These are phyloP conservation scores for Piaya cayana DNA, from an alignment of 2,113 vertebrate genomes.

Conservation along the genomic window DNA sequence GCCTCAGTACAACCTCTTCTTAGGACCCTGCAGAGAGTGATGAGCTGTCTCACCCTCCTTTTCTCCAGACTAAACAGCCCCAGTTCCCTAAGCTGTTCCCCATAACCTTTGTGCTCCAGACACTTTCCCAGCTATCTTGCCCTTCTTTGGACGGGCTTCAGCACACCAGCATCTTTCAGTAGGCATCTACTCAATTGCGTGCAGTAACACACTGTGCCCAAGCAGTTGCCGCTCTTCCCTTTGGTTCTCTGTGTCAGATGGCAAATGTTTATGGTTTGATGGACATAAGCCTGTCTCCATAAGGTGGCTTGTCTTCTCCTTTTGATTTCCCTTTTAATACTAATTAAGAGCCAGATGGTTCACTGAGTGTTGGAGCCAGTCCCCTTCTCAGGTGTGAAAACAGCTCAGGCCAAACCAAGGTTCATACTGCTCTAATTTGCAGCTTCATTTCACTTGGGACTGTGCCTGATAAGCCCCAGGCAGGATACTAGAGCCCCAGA, in stretches of 20 bases:
- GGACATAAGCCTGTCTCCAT: not conserved
- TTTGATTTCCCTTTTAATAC: not conserved
- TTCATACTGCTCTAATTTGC: not conserved
- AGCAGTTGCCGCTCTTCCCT: accelerated
- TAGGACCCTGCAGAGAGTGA: too few relatives aligned
- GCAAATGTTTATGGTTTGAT: not conserved
- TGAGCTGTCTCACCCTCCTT: too few relatives aligned
- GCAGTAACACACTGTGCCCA: accelerated
- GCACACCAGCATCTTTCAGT: too few relatives aligned
- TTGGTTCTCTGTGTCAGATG: accelerated
- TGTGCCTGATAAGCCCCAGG: not conserved
- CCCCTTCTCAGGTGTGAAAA: not conserved
- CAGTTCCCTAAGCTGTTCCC: too few relatives aligned
- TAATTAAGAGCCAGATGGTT: not conserved
- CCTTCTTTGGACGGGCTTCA: too few relatives aligned
- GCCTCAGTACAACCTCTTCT: too few relatives aligned
- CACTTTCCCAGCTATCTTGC: too few relatives aligned
- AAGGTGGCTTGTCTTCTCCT: not conserved
- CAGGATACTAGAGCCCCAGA: not conserved
- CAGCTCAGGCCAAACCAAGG: not conserved
- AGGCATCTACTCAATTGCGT: accelerated
- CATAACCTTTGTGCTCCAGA: too few relatives aligned
- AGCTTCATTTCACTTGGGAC: constrained; percentile 43
- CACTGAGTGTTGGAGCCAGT: not conserved
- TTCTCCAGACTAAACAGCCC: too few relatives aligned